A percentile compares a stretch with the other conserved stretches of the same genome.
These are phyloP conservation scores for Drosophila kohkoa DNA, from an alignment of 1,140 invertebrate species.

Conservation along the genomic window DNA sequence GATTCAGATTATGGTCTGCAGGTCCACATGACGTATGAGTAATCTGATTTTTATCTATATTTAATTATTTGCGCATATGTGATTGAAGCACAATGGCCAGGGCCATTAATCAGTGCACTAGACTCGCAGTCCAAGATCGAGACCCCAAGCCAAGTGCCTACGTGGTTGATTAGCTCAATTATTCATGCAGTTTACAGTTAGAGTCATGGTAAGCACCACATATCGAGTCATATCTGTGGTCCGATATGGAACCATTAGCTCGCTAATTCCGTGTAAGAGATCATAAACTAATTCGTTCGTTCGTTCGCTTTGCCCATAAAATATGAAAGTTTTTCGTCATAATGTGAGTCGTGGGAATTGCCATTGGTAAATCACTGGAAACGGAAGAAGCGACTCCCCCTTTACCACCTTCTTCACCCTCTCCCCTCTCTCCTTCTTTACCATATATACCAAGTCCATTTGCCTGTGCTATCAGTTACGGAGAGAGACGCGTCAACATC, in stretches of 20 bases:
- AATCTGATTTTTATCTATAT: slow-evolving; percentile 79
- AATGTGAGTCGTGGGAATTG: slow-evolving; percentile 75
- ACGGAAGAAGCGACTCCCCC: slow-evolving; percentile 62
- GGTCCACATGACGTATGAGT: slow-evolving; percentile 56
- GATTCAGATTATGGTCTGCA: neutral
- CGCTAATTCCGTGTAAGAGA: slow-evolving; percentile 70
- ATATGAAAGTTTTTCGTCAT: slow-evolving; percentile 70
- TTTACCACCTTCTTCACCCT: neutral
- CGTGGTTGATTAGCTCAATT: slow-evolving; percentile 69
- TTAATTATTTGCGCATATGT: slow-evolving; percentile 70
- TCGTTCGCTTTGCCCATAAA: slow-evolving; percentile 58
- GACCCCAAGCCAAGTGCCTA: slow-evolving; percentile 58
- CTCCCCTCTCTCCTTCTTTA: no score
- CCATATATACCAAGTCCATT: neutral
- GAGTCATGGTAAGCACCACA: slow-evolving; percentile 18
- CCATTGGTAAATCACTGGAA: slow-evolving; percentile 65
- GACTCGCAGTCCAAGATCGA: neutral
- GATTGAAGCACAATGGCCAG: slow-evolving; percentile 75
- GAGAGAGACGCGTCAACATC: slow-evolving; percentile 39
- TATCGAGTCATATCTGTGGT: slow-evolving; percentile 15
- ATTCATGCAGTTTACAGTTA: slow-evolving; percentile 53
- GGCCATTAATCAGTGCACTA: slow-evolving; percentile 73
- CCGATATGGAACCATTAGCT: slow-evolving; percentile 36
- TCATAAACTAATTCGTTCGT: slow-evolving; percentile 60
- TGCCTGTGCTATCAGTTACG: slow-evolving; percentile 31